phyloP scores from a whole-genome alignment of 2,797 vertebrate genomes.

The Crocidura indochinensis region DNA sequence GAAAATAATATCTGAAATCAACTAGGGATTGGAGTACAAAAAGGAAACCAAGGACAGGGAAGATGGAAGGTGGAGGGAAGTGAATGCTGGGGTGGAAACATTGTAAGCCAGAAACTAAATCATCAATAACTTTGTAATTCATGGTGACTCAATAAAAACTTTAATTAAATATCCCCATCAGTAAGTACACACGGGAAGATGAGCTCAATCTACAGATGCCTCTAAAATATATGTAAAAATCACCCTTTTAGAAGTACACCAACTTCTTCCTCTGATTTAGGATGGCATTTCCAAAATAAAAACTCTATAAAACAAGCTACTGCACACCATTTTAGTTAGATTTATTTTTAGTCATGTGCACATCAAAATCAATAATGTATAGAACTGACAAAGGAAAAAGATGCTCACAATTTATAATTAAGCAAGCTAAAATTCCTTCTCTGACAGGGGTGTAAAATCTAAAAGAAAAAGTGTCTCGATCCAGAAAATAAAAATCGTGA shows the following conservation, averaged over 20 bases:
- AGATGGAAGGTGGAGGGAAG: too few relatives aligned
- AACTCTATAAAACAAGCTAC: not conserved
- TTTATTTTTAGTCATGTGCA: not conserved
- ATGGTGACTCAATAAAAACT: too few relatives aligned
- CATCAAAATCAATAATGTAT: not conserved
- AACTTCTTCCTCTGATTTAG: not conserved
- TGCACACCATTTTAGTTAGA: not conserved
- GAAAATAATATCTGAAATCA: too few relatives aligned
- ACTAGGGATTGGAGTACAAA: too few relatives aligned
- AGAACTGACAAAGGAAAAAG: not conserved
- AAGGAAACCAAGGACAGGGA: too few relatives aligned
- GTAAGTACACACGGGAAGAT: too few relatives aligned
- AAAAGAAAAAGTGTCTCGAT: not conserved
- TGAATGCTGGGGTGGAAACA: too few relatives aligned
- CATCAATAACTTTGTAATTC: too few relatives aligned
- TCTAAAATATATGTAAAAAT: not conserved
- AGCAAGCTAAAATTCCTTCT: not conserved
- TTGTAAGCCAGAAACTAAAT: too few relatives aligned
- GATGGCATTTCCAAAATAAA: slow-evolving; percentile 16
- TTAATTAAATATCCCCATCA: not conserved
- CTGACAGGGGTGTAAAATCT: not conserved
- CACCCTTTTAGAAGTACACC: not conserved
- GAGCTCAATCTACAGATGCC: not conserved
- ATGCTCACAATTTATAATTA: not conserved
- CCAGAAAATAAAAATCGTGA: not conserved